Evolutionary conservation across 1,140 invertebrate species (phyloP).

Genomic region (Ceratina calcarata): DNA sequence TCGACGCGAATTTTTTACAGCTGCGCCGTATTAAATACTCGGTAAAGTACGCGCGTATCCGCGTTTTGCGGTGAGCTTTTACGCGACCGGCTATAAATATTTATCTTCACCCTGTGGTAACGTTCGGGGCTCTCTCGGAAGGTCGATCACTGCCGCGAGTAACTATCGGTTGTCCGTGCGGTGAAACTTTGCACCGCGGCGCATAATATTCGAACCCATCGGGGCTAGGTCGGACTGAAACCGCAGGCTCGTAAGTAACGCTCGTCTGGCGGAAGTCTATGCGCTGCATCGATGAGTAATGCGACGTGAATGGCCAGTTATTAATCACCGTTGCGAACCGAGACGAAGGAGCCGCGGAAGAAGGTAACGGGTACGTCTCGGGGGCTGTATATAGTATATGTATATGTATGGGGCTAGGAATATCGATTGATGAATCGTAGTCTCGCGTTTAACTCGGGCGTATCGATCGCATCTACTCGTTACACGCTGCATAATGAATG

Average conservation of each 20-base stretch:
- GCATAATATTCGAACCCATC: conserved; percentile 27
- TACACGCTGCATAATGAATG: not conserved
- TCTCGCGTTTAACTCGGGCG: not conserved
- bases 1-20: conserved; percentile 23
- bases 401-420: too few species aligned
- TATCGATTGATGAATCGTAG: conserved; percentile 51
- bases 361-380: conserved; percentile 50
- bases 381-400: too few species aligned
- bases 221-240: conserved; percentile 39
- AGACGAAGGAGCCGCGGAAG: conserved; percentile 45
- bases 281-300: conserved; percentile 67
- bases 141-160: conserved; percentile 32
- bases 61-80: conserved; percentile 49
- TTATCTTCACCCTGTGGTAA: conserved; percentile 50
- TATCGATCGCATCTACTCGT: conserved; percentile 9
- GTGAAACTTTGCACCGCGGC: conserved; percentile 25
- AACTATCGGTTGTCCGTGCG: conserved; percentile 20
- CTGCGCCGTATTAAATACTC: conserved; percentile 34
- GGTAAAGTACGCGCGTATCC: not conserved
- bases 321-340: conserved; percentile 57
- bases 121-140: conserved; percentile 45
- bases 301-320: conserved; percentile 64
- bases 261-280: conserved; percentile 68
- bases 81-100: conserved; percentile 49
- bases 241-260: conserved; percentile 71